A percentile compares a stretch with the other conserved stretches of the same genome.
Evolutionary conservation across 2,888 invertebrate genomes (phyloP).

Genomic region (Stenchaetothrips biformis): DNA sequence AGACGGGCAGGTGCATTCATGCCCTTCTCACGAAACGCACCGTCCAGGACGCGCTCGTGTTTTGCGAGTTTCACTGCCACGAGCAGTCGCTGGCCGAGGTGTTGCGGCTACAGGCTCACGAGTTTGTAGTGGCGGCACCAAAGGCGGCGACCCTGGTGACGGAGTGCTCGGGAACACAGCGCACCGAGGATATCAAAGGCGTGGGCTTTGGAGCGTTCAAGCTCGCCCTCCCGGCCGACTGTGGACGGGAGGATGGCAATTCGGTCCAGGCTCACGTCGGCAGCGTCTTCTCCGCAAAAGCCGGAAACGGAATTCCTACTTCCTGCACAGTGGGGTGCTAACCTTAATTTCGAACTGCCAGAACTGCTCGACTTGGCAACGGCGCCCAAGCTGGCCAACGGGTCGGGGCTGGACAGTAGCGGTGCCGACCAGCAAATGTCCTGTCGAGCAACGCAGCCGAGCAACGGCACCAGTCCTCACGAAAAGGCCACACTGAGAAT

Average conservation of each 20-base stretch:
- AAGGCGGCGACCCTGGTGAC: not conserved
- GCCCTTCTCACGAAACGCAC: not conserved
- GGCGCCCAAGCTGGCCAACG: not conserved
- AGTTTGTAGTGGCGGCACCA: not conserved
- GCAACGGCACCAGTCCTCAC: no score
- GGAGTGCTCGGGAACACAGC: not conserved
- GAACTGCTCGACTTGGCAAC: not conserved
- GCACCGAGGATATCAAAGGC: not conserved
- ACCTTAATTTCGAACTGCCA: not conserved
- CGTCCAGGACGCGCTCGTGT: not conserved
- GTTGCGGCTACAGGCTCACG: not conserved
- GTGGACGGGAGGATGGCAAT: not conserved
- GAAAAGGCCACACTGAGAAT: no score
- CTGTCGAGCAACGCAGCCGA: no score
- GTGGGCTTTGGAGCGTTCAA: not conserved
- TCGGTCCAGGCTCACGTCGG: not conserved
- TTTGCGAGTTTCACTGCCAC: not conserved
- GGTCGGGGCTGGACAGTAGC: not conserved
- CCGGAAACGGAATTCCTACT: not conserved
- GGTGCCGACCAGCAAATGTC: no score
- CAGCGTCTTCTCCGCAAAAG: not conserved
- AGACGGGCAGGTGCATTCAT: not conserved
- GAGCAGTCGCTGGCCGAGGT: not conserved
- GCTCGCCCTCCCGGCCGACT: not conserved
- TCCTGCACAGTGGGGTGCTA: not conserved